Conservation (phyloP, 2,888 invertebrate species). For the Drosophila maculinotata region DNA sequence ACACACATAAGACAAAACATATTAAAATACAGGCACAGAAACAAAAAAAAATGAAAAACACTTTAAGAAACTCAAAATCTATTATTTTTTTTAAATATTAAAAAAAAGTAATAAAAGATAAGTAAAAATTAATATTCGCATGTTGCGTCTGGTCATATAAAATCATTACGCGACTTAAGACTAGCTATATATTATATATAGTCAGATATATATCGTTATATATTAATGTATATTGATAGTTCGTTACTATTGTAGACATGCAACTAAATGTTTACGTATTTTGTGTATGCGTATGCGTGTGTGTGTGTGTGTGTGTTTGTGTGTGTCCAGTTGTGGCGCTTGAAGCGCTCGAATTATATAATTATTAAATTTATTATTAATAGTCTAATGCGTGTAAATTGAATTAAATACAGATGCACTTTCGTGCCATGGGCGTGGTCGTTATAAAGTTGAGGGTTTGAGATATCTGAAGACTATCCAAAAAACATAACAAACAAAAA, state of each 20-base stretch:
- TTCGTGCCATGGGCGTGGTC: conserved; percentile 15
- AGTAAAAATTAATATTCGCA: conserved; percentile 34
- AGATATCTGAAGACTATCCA: conserved; percentile 28
- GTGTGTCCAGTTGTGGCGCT: conserved; percentile 19
- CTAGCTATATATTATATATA: conserved; percentile 24
- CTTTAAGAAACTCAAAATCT: not conserved
- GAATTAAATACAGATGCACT: conserved; percentile 40
- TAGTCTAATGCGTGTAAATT: conserved; percentile 24
- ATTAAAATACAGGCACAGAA: too few species aligned
- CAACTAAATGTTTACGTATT: conserved; percentile 25
- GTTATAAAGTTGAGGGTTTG: conserved; percentile 16
- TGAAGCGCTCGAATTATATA: conserved; percentile 23
- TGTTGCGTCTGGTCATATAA: conserved; percentile 40
- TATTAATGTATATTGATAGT: conserved; percentile 17
- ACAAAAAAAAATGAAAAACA: not conserved
- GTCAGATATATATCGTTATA: conserved; percentile 6
- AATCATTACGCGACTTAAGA: conserved; percentile 36
- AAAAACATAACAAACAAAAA: conserved; percentile 20
- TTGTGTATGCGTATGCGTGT: not conserved
- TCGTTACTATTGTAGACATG: conserved; percentile 22
- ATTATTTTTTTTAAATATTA: not conserved
- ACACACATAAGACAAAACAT: too few species aligned
- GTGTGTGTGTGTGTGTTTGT: conserved; percentile 13
- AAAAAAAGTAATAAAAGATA: not conserved
- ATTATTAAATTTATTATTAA: not conserved